A percentile compares a stretch with the other conserved stretches of the same genome.
Conservation (phyloP, 1,140 invertebrate genomes). For the Proctacanthus coquilletti region DNA sequence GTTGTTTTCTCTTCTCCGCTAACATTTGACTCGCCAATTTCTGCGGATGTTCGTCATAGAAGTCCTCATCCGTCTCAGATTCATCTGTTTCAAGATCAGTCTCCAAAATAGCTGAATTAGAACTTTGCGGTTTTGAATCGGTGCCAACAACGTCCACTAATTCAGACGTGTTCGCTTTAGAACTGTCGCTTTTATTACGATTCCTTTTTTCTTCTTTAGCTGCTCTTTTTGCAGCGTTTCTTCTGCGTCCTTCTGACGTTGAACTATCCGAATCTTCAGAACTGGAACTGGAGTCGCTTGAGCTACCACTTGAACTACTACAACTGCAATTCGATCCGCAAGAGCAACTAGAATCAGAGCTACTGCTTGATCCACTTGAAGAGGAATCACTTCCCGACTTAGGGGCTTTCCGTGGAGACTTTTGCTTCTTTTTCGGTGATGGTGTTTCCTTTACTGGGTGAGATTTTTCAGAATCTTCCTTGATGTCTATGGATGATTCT, state of each 20-base stretch:
- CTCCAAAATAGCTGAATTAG: conserved; percentile 37
- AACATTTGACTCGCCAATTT: conserved; percentile 48
- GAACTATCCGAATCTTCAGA: conserved; percentile 42
- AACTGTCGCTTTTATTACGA: conserved; percentile 10
- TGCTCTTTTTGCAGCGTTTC: conserved; percentile 26
- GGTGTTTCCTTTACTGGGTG: conserved; percentile 13
- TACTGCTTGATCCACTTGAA: conserved; percentile 50
- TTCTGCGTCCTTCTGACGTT: conserved; percentile 31
- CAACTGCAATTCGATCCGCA: conserved; percentile 54
- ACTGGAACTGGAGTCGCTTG: conserved; percentile 48
- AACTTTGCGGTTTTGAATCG: conserved; percentile 11
- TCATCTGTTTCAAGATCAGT: conserved; percentile 69
- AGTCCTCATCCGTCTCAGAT: conserved; percentile 71
- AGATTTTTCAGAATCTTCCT: conserved; percentile 7
- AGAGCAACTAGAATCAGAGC: conserved; percentile 51
- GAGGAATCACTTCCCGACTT: conserved; percentile 31
- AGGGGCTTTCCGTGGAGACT: conserved; percentile 7
- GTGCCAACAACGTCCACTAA: conserved; percentile 8
- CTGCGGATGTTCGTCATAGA: conserved; percentile 68
- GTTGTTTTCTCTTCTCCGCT: conserved; percentile 54
- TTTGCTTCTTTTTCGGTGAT: conserved; percentile 30
- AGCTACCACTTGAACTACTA: conserved; percentile 46
- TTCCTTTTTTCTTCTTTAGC: conserved; percentile 20
- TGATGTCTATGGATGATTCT: background rate
- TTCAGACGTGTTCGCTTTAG: conserved; percentile 5